These are phyloP conservation scores for Raja brachyura DNA, from an alignment of 2,113 vertebrate genomes.

Conservation along the genomic window DNA sequence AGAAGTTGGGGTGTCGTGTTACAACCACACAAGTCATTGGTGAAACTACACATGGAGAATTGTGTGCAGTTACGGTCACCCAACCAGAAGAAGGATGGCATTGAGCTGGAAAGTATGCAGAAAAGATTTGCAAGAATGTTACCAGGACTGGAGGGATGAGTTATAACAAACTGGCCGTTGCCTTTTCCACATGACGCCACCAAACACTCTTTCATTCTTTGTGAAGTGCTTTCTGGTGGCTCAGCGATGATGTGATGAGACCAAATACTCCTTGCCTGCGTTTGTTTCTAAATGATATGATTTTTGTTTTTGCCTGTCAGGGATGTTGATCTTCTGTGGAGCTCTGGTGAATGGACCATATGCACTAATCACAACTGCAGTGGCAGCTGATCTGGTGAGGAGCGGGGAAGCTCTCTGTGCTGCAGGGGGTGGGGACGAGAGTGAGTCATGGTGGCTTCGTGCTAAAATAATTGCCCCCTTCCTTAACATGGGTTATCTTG, in stretches of 20 bases:
- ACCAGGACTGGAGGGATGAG: too few species aligned
- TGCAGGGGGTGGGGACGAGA: not conserved
- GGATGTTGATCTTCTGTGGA: slow-evolving; percentile 82
- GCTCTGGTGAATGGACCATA: slow-evolving; percentile 89
- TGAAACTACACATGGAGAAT: too few species aligned
- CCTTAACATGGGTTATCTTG: not conserved
- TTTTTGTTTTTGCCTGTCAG: slow-evolving; percentile 49
- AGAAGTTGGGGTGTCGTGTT: too few species aligned
- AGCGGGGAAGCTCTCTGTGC: not conserved
- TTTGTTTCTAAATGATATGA: too few species aligned
- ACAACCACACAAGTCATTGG: too few species aligned
- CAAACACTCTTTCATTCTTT: not conserved
- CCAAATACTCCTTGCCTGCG: too few species aligned
- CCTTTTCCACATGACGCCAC: not conserved
- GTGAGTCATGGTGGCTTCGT: too few species aligned
- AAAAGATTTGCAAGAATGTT: too few species aligned
- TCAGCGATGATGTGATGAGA: too few species aligned
- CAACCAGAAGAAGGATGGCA: too few species aligned
- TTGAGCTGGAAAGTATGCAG: too few species aligned
- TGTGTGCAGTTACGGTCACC: too few species aligned
- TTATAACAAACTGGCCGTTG: not conserved
- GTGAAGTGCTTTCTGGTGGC: not conserved
- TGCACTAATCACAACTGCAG: slow-evolving; percentile 88
- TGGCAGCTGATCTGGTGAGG: slow-evolving; percentile 89
- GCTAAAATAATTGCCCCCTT: not conserved